Evolutionary conservation across 1,140 invertebrate species (phyloP), one percentile per base, ranked within the genome.

Genomic region (Halotydeus destructor): DNA sequence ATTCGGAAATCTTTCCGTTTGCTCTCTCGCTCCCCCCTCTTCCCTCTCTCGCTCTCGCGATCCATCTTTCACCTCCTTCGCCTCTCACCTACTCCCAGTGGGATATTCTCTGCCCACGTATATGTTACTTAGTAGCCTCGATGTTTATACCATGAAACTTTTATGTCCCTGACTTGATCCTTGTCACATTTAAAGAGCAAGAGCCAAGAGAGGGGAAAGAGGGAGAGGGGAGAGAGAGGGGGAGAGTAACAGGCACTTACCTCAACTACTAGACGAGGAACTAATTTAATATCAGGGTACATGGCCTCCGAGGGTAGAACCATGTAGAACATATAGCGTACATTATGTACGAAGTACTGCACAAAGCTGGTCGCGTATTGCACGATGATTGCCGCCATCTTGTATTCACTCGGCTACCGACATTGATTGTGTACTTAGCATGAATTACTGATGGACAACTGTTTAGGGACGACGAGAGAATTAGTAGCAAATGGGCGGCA

Each of bases 321-420:
- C 19, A 49, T 24, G 43, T 43, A 47, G 25, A 49, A 49, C 3
- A 49, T 9, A 25, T 38, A 47, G 31, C 47, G 31, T 24, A 34
- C 19, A n/a, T 35, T 31, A 34, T 16, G 28, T 19, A 44, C 3
- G 11, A 46, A 39, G 16, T 39, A 12, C 43, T 12, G 27, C 11
- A 41, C 12, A 18, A 22, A 26, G 9, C n/a, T 41, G 35, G 35
- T 22, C 11, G 25, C 39, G 21, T 41, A 31, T 14, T 9, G 25
- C 30, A 37, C 19, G 28, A 19, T 26, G 11, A 36, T 19, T 32
- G 14, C 18, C 28, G 38, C 28, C 19, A 12, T 3, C 18, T 11
- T n/a, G n/a, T n/a, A n/a, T n/a, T n/a, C n/a, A n/a, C n/a, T n/a
- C n/a, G n/a, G n/a, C n/a, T n/a, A n/a, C n/a, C n/a, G n/a, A n/a